Evolutionary conservation across 2,888 invertebrate genomes (phyloP), one percentile per base, ranked within the genome.

Genomic region (Exocentrus adspersus): DNA sequence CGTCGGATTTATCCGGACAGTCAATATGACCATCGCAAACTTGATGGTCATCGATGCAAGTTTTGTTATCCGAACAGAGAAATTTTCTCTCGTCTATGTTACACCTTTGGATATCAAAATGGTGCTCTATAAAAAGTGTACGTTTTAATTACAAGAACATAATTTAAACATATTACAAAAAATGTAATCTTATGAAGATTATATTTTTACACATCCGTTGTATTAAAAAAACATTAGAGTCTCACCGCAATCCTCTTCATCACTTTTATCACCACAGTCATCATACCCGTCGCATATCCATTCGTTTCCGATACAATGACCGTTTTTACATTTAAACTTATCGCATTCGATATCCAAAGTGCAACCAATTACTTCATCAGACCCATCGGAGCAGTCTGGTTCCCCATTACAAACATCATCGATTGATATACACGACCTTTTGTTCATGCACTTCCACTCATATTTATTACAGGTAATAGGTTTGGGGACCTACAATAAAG

Each of bases 1-100:
- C 90, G 78, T 91, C 91, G 7, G 88, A 87, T 28, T 81, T 81
- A 80, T 90, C 90, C 0, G 84, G 81, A 72, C 91, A 91, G 61
- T 90, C 84, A 0, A 76, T 28, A 2, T 76, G 79, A 0, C 81
- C 84, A 75, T 90, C 85, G 72, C 91, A 91, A 0, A 86, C 84
- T 53, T 83, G 72, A 0, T 75, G 68, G 1, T 87, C 64, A 1
- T 80, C 69, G 17, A 90, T 81, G 71, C 90, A 90, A n/a, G 82
- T 84, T 7, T 77, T 76, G 32, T 84, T 85, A 71, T 87, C 82
- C 2, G 77, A 75, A 67, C 90, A 90, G 5, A 87, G 78, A 71
- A 85, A 89, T 57, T 84, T 82, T 0, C 82, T 78, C 16, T 83
- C 76, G 20, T 86, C 83, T 9, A 84, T 70, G 14, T 80, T 84